A percentile compares a stretch with the other conserved stretches of the same genome.
Conservation (phyloP, 2,797 vertebrate genomes). For the Peromyscus attwateri region DNA sequence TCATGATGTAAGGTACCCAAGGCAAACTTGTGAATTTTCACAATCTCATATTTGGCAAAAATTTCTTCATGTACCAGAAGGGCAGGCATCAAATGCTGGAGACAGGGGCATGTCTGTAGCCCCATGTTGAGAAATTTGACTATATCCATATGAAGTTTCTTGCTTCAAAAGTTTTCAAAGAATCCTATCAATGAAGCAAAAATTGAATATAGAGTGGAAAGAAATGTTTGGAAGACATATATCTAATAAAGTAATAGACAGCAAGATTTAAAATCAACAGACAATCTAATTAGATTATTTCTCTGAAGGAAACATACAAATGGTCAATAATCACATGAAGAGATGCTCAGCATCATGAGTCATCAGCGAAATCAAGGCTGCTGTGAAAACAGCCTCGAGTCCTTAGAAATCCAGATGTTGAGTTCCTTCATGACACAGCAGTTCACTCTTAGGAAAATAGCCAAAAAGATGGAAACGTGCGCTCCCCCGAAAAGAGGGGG, state of each 20-base stretch:
- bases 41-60: not conserved
- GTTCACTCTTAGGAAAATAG: not conserved
- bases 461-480: not conserved
- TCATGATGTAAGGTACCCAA: not conserved
- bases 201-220: constrained; percentile 19
- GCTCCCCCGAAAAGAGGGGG: not conserved
- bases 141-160: not conserved
- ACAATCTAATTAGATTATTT: not conserved
- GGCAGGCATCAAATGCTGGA: not conserved
- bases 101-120: not conserved
- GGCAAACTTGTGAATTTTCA: constrained; percentile 5
- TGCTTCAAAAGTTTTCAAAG: constrained; percentile 27
- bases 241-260: constrained; percentile 19
- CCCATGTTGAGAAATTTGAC: not conserved
- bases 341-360: not conserved
- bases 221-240: constrained; percentile 2
- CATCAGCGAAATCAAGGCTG: not conserved
- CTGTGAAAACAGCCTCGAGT: not conserved
- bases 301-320: not conserved
- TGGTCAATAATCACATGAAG: not conserved
- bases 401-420: not conserved
- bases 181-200: not conserved
- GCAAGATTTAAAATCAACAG: constrained; percentile 13
- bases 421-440: not conserved
- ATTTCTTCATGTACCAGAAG: not conserved